Conservation (phyloP, 1,140 invertebrate genomes). For the Triops longicaudatus region DNA sequence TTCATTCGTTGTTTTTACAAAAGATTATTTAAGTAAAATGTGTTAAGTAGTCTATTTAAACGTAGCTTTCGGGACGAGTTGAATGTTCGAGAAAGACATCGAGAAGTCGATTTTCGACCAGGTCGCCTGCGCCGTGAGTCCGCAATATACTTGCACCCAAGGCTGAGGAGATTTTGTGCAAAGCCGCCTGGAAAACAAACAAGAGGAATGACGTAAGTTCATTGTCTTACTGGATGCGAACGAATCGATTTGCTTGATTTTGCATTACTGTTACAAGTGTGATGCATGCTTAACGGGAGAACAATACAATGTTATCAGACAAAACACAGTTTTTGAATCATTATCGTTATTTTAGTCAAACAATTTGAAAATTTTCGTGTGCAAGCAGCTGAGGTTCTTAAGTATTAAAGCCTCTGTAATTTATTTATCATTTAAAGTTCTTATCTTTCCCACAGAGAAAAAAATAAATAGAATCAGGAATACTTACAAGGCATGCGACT, state of each 20-base stretch:
- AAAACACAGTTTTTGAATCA: too few species aligned
- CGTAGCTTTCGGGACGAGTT: constrained; percentile 57
- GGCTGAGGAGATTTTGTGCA: constrained; percentile 54
- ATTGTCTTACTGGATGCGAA: not conserved
- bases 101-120: constrained; percentile 55
- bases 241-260: not conserved
- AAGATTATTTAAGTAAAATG: not conserved
- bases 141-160: constrained; percentile 48
- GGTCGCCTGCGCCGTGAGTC: constrained; percentile 47
- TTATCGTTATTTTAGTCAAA: too few species aligned
- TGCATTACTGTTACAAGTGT: too few species aligned
- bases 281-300: too few species aligned
- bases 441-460: too few species aligned
- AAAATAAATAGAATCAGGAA: constrained; percentile 35
- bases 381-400: too few species aligned
- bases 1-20: not conserved
- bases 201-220: constrained; percentile 22
- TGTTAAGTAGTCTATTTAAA: constrained; percentile 36
- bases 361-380: too few species aligned
- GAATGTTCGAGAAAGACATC: constrained; percentile 62
- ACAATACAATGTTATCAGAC: too few species aligned
- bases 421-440: too few species aligned
- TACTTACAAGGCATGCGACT: constrained; percentile 61
- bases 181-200: constrained; percentile 49
- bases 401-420: too few species aligned